Evolutionary conservation across 2,113 vertebrate species (phyloP), one percentile per base, ranked within the genome.

Genomic region (Platycercus adscitus): DNA sequence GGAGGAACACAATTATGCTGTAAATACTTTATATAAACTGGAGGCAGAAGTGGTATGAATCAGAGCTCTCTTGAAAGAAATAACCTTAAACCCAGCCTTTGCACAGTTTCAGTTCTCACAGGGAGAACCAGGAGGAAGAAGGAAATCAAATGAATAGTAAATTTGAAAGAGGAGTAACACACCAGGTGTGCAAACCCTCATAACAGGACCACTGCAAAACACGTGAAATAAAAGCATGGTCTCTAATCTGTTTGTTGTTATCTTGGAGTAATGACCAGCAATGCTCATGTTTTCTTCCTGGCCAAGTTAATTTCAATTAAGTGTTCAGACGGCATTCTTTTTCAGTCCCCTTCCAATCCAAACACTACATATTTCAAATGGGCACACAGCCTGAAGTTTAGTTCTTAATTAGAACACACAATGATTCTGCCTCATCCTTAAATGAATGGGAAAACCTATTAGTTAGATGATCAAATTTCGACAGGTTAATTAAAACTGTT

Each of bases 401-500:
- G 35, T 64, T 95, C 79, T 86, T 88, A 86, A 95, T 93, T 79
- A 89, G 73, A 95, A 96, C 78, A 90, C 58, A 93, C 28, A 93
- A 15, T 43, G 26, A 86, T 64, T 93, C 43, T 94, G 77, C 46
- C 90, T 86, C 43, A 43, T 85, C 52, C 53, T 80, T 50, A 88
- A 93, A 77, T 63, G 81, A 97, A 89, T 39, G 93, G 33, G 50
- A 88, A 91, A 85, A 73, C 44, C 49, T 94, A 56, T 81, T 65
- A 91, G 88, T 91, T 91, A 91, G 61, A 66, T 83, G 56, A 96
- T 86, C 76, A 88, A 70, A 73, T 93, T 89, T 82, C 63, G 41
- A 65, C 81, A 91, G 39, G 56, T 93, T 96, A 96, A 96, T 96
- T 97, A 97, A 75, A 63, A 28, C 55, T 50, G 24, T 73, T 91